Conservation (phyloP, 2,888 invertebrate species). For the Dicycla oo region DNA sequence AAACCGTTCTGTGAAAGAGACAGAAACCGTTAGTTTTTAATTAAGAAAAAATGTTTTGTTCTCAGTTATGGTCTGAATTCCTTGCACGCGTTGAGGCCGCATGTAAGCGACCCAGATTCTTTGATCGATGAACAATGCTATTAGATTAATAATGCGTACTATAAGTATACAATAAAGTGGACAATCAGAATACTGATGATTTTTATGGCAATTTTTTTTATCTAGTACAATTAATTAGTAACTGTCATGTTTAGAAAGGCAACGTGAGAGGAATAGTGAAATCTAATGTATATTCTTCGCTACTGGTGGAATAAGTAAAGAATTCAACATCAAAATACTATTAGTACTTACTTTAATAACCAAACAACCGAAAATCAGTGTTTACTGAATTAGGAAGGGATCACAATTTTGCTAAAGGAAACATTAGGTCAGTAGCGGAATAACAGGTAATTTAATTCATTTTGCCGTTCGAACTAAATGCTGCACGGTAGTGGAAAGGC, state of each 20-base stretch:
- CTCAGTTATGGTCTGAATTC: slow-evolving; percentile 48
- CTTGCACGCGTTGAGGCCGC: slow-evolving; percentile 51
- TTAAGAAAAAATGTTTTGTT: slow-evolving; percentile 33
- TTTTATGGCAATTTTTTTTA: neutral
- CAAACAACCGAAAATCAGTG: neutral
- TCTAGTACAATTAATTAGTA: no score
- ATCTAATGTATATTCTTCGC: neutral
- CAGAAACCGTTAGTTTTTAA: slow-evolving; percentile 27
- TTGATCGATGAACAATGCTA: slow-evolving; percentile 63
- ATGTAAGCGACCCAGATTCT: slow-evolving; percentile 58
- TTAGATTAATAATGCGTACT: slow-evolving; percentile 42
- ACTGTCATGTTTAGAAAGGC: neutral
- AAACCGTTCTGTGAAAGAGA: slow-evolving; percentile 81
- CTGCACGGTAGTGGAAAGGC: neutral
- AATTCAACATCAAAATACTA: slow-evolving; percentile 7
- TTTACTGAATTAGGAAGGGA: slow-evolving; percentile 11
- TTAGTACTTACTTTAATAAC: no score
- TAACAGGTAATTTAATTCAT: slow-evolving; percentile 20
- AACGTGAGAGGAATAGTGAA: neutral
- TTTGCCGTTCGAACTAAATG: neutral
- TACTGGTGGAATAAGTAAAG: neutral
- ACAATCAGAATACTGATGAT: neutral
- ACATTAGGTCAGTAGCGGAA: slow-evolving; percentile 41
- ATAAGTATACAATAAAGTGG: slow-evolving; percentile 30
- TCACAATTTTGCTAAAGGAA: slow-evolving; percentile 17